phyloP scores from a whole-genome alignment of 2,888 invertebrate species.

The Aphidius colemani region DNA sequence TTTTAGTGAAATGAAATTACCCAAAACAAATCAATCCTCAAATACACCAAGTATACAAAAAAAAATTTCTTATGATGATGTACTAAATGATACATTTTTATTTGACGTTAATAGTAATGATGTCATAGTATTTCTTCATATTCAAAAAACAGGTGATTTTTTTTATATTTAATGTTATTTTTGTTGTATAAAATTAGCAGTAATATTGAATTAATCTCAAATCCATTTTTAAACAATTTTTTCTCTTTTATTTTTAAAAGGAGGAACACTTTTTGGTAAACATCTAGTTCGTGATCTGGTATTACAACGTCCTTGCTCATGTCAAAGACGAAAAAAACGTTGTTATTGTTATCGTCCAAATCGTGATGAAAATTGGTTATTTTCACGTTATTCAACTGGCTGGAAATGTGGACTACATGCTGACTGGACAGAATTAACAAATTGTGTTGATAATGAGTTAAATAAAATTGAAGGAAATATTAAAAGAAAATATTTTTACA shows the following conservation, averaged over 20 bases:
- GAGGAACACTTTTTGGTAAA: conserved; percentile 96
- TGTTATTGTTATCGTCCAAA: conserved; percentile 92
- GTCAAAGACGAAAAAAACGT: conserved; percentile 84
- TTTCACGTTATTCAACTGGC: conserved; percentile 95
- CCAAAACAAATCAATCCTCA: conserved; percentile 50
- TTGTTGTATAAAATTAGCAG: no score
- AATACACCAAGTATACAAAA: conserved; percentile 54
- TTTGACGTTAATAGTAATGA: conserved; percentile 92
- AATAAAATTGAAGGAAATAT: conserved; percentile 87
- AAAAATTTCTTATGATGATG: conserved; percentile 82
- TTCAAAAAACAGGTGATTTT: conserved; percentile 87
- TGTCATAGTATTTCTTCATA: conserved; percentile 97
- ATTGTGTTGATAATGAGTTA: conserved; percentile 88
- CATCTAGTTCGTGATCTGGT: conserved; percentile 95
- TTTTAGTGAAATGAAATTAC: conserved; percentile 48
- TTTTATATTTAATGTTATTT: no score
- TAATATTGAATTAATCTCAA: neutral
- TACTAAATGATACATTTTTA: conserved; percentile 81
- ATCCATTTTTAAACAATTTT: neutral
- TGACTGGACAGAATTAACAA: conserved; percentile 96
- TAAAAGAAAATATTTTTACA: conserved; percentile 91
- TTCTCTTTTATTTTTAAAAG: conserved; percentile 42
- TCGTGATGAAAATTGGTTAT: conserved; percentile 95
- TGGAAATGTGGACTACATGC: conserved; percentile 99
- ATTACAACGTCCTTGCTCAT: conserved; percentile 89